A percentile compares a stretch with the other conserved stretches of the same genome.
Evolutionary conservation across 2,797 vertebrate genomes (phyloP).

Genomic region (Octomys mimax): DNA sequence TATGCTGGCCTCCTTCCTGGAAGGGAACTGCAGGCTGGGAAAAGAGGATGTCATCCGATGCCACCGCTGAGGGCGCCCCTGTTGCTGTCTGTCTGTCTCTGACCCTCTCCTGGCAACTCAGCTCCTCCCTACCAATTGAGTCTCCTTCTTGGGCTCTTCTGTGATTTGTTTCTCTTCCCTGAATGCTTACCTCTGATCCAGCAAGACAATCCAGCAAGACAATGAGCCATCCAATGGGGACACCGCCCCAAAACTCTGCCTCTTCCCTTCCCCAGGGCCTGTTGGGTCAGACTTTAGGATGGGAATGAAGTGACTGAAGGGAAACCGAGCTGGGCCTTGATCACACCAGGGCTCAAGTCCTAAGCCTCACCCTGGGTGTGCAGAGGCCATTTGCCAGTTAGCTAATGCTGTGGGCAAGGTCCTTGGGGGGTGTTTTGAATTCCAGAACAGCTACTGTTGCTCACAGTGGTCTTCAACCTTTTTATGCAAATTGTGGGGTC

Average conservation of each 20-base stretch:
- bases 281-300: background rate
- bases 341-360: background rate
- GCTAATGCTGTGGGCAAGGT: background rate
- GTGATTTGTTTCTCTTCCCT: background rate
- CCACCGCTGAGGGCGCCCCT: slow-evolving; percentile 52
- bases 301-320: background rate
- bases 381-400: slow-evolving; percentile 32
- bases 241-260: background rate
- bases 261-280: background rate
- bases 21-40: slow-evolving; percentile 72
- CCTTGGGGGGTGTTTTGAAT: slow-evolving; percentile 13
- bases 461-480: background rate
- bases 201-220: background rate
- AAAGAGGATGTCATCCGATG: slow-evolving; percentile 71
- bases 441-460: background rate
- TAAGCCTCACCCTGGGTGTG: background rate
- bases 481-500: background rate
- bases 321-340: background rate
- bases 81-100: slow-evolving; percentile 56
- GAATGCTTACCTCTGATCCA: background rate
- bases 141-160: background rate
- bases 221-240: background rate
- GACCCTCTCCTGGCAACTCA: background rate
- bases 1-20: slow-evolving; percentile 78
- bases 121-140: background rate